Conservation (phyloP, 1,140 invertebrate species). For the Bombus superbus region DNA sequence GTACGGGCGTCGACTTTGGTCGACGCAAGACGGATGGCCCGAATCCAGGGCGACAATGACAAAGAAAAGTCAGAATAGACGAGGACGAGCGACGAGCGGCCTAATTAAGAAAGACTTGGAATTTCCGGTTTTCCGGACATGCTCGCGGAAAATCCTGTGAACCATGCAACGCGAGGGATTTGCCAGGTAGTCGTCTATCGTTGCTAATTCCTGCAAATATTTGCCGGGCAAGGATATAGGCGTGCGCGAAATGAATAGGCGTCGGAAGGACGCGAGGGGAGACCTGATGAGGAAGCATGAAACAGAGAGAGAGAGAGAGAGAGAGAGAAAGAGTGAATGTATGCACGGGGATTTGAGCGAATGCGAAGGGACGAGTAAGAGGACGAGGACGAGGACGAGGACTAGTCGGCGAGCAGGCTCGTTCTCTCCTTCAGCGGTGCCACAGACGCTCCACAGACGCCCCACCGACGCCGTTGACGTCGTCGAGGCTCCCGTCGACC, state of each 20-base stretch:
- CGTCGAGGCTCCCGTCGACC: slow-evolving; percentile 56
- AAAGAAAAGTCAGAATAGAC: slow-evolving; percentile 44
- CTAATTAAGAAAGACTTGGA: slow-evolving; percentile 46
- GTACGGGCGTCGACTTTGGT: neutral
- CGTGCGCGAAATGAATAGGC: slow-evolving; percentile 49
- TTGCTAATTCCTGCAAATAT: slow-evolving; percentile 79
- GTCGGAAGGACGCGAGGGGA: slow-evolving; percentile 47
- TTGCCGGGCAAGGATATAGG: slow-evolving; percentile 73
- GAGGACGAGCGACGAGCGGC: slow-evolving; percentile 3
- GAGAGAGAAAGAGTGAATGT: slow-evolving; percentile 53
- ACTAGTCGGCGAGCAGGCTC: slow-evolving; percentile 29
- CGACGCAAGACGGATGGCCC: neutral
- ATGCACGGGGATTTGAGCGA: slow-evolving; percentile 69
- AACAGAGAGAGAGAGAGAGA: slow-evolving; percentile 39
- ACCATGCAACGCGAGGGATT: slow-evolving; percentile 38
- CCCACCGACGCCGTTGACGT: slow-evolving; percentile 25
- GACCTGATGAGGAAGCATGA: neutral
- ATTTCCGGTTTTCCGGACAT: slow-evolving; percentile 31
- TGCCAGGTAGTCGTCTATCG: slow-evolving; percentile 54
- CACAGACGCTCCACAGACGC: slow-evolving; percentile 27
- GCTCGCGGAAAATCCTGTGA: slow-evolving; percentile 26
- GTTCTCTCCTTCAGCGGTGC: slow-evolving; percentile 37
- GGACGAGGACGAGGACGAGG: slow-evolving; percentile 37
- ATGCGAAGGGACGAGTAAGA: slow-evolving; percentile 57
- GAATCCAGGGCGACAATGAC: slow-evolving; percentile 12